Percentiles rank a stretch among this genome's conserved stretches.
Conservation (phyloP, 1,140 invertebrate genomes). For the Cotesia chilonis region DNA sequence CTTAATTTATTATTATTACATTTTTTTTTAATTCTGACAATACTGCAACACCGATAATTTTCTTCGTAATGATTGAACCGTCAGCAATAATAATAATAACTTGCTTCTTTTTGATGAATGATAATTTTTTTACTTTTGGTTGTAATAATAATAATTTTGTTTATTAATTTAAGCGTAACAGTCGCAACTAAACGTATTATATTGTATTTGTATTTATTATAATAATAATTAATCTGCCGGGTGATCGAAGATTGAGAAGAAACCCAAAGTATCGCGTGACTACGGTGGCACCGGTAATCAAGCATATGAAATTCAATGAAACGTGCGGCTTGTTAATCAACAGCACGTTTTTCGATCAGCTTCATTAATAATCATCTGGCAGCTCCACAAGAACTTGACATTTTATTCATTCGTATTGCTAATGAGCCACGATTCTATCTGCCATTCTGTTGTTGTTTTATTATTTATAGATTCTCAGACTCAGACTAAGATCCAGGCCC, state of each 20-base stretch:
- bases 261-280: neutral
- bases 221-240: no score
- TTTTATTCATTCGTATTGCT: slow-evolving; percentile 1
- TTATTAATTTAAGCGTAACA: no score
- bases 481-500: neutral
- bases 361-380: neutral
- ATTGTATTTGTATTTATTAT: no score
- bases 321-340: slow-evolving; percentile 13
- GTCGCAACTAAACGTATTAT: no score
- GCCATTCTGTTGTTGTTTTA: neutral
- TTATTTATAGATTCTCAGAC: neutral
- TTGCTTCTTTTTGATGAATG: no score
- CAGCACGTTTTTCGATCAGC: neutral
- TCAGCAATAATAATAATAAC: no score
- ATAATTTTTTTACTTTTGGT: no score
- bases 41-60: no score
- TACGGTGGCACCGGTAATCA: neutral
- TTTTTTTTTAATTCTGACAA: no score
- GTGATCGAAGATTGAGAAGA: neutral
- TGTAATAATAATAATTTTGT: no score
- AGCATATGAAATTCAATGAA: slow-evolving; percentile 6
- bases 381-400: neutral
- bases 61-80: no score
- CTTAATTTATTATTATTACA: no score
- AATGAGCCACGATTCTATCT: neutral